Percentiles rank a stretch among this genome's conserved stretches.
phyloP scores from a whole-genome alignment of 2,888 invertebrate species.

The Hedychridium roseum region DNA sequence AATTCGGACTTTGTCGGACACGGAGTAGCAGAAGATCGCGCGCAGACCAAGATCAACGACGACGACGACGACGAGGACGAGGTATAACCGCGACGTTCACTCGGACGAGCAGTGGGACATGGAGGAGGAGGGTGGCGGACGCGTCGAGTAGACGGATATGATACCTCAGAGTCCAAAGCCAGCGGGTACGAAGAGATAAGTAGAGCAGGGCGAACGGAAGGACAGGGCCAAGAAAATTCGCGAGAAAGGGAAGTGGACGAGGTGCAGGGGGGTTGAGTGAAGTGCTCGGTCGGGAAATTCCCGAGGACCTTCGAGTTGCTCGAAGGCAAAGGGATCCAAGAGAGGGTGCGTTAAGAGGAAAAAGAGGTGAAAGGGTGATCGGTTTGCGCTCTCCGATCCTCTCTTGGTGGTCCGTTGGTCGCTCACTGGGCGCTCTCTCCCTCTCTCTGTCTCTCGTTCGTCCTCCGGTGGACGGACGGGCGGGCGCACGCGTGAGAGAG shows the following conservation, averaged over 20 bases:
- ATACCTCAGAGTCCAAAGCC: too few relatives aligned
- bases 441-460: neutral
- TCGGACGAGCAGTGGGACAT: neutral
- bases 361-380: neutral
- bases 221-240: too few relatives aligned
- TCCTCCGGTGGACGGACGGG: too few relatives aligned
- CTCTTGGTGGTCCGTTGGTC: too few relatives aligned
- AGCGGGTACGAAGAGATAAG: too few relatives aligned
- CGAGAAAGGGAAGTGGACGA: too few relatives aligned
- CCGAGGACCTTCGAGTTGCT: slow-evolving; percentile 5
- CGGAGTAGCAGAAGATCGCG: slow-evolving; percentile 3
- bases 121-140: too few relatives aligned
- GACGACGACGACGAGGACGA: neutral
- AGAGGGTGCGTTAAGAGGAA: too few relatives aligned
- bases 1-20: slow-evolving; percentile 6
- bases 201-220: too few relatives aligned
- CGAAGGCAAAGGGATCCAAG: too few relatives aligned
- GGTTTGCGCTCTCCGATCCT: neutral
- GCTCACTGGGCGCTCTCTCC: neutral
- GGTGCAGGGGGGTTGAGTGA: too few relatives aligned
- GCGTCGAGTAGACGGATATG: too few relatives aligned
- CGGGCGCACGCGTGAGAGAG: neutral
- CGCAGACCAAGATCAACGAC: neutral
- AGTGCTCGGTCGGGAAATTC: slow-evolving; percentile 7
- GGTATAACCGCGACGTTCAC: neutral